phyloP scores from a whole-genome alignment of 1,140 invertebrate genomes.

The Micrasema longulum region DNA sequence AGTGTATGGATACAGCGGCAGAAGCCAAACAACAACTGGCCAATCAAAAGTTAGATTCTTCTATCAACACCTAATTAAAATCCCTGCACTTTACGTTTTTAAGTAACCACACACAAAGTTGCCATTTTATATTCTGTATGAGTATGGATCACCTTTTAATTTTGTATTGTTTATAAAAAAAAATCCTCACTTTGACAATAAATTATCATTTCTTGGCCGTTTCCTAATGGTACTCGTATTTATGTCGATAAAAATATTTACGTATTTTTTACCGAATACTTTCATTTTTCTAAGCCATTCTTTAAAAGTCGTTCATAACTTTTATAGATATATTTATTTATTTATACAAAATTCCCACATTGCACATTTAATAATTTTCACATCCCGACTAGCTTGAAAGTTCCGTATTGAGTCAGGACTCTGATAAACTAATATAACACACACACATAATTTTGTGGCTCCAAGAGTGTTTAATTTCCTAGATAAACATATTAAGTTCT shows the following conservation, averaged over 20 bases:
- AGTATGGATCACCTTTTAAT: not conserved
- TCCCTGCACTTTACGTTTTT: not conserved
- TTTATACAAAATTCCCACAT: too few species aligned
- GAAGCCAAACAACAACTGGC: conserved; percentile 59
- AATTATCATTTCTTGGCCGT: not conserved
- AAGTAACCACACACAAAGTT: not conserved
- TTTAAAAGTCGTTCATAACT: too few species aligned
- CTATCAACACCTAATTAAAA: not conserved
- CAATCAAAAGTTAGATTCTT: conserved; percentile 51
- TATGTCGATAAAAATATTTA: not conserved
- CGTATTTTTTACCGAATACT: not conserved
- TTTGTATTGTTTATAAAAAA: not conserved
- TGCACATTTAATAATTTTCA: too few species aligned
- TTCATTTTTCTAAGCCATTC: not conserved
- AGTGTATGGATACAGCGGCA: conserved; percentile 64
- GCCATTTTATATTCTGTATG: not conserved
- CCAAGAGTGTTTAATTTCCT: too few species aligned
- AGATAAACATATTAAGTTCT: too few species aligned
- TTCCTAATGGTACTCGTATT: not conserved
- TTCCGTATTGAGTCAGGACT: too few species aligned
- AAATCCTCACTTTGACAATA: not conserved
- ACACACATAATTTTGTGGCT: too few species aligned
- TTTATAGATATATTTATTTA: too few species aligned
- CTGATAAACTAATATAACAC: too few species aligned
- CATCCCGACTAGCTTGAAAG: too few species aligned